Conservation (phyloP, 53 echinoderm and acorn worm species). For the Holothuria scabra region DNA sequence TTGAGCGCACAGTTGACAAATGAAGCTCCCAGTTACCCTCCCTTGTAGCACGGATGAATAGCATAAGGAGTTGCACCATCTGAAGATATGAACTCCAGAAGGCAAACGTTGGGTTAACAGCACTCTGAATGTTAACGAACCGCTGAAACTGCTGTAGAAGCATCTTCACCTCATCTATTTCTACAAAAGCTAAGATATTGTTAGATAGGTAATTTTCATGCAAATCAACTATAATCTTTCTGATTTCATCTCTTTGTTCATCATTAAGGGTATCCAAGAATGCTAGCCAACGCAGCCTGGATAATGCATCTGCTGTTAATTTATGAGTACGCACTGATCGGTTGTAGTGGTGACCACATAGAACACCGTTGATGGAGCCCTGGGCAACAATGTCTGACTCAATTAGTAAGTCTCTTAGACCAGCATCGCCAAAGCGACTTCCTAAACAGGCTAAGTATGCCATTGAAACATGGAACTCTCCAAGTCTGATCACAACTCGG, state of each 20-base stretch:
- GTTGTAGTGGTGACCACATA: conserved; percentile 51
- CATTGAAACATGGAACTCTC: conserved; percentile 58
- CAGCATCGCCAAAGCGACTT: conserved; percentile 53
- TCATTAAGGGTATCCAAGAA: background rate
- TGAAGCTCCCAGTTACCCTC: no score
- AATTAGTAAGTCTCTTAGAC: conserved; percentile 32
- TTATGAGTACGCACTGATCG: conserved; percentile 43
- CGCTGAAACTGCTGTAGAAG: background rate
- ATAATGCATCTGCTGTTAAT: conserved; percentile 31
- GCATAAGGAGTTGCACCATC: conserved; percentile 26
- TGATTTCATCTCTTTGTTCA: background rate
- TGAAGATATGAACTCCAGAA: conserved; percentile 40
- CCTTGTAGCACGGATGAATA: conserved; percentile 29
- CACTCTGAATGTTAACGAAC: background rate
- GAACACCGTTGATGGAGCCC: conserved; percentile 46
- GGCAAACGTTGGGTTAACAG: background rate
- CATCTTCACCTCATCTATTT: background rate
- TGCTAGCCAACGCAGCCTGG: conserved; percentile 43
- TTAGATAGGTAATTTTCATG: background rate
- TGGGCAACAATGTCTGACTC: conserved; percentile 53
- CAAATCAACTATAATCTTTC: background rate
- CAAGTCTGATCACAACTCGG: conserved; percentile 49
- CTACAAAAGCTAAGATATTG: background rate
- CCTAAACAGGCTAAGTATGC: conserved; percentile 54
- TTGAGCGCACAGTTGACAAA: conserved; percentile 50